A percentile compares a stretch with the other conserved stretches of the same genome.
These are phyloP conservation scores for Lithophane semibrunnea DNA, from an alignment of 2,888 invertebrate genomes.

Conservation along the genomic window DNA sequence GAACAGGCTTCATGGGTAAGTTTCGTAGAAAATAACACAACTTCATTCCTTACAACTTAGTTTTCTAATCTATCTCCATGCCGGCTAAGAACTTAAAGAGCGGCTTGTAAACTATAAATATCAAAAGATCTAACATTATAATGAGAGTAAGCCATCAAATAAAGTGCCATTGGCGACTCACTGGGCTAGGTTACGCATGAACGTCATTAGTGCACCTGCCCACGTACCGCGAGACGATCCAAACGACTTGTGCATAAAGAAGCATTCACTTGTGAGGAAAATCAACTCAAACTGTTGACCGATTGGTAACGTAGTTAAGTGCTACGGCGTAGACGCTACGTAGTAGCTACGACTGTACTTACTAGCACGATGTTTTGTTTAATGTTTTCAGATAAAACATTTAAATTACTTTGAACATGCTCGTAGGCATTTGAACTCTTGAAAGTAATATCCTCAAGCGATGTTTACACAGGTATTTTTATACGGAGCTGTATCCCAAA, in stretches of 20 bases:
- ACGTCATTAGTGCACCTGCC: constrained; percentile 73
- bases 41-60: constrained; percentile 37
- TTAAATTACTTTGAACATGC: not conserved
- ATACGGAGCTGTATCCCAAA: constrained; percentile 67
- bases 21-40: constrained; percentile 5
- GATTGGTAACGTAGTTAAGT: constrained; percentile 22
- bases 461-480: constrained; percentile 38
- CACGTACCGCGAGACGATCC: constrained; percentile 44
- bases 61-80: constrained; percentile 59
- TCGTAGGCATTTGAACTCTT: constrained; percentile 24
- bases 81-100: constrained; percentile 64
- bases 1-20: not conserved
- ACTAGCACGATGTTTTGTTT: not conserved
- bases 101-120: constrained; percentile 68
- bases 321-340: constrained; percentile 59
- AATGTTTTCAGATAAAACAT: not conserved
- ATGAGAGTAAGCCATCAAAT: constrained; percentile 75
- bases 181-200: constrained; percentile 68
- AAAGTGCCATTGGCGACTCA: constrained; percentile 71
- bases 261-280: constrained; percentile 34
- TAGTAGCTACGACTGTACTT: constrained; percentile 32
- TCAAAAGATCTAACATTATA: constrained; percentile 71
- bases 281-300: constrained; percentile 19
- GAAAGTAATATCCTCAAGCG: constrained; percentile 32
- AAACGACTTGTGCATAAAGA: constrained; percentile 36